phyloP scores from a whole-genome alignment of 2,888 invertebrate species.

The Ferrisia virgata region DNA sequence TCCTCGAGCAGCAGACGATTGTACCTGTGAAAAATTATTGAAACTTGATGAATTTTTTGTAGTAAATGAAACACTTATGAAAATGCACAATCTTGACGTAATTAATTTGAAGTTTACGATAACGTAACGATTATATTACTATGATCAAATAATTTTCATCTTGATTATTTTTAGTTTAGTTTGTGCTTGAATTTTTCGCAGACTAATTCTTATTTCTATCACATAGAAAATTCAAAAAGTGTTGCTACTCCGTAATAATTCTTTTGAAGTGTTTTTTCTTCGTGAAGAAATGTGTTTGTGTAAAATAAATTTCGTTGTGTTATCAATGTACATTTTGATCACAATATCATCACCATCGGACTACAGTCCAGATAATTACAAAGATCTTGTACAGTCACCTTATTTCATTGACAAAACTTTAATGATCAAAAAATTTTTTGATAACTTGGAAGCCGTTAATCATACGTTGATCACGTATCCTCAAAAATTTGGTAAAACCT shows the following conservation, averaged over 20 bases:
- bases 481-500: background rate
- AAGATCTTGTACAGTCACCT: background rate
- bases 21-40: no score
- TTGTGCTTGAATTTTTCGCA: background rate
- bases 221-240: background rate
- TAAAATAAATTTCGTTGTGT: background rate
- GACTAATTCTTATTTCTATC: background rate
- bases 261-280: background rate
- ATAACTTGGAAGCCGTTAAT: background rate
- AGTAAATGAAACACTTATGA: no score
- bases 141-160: background rate
- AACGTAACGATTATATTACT: background rate
- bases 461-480: background rate
- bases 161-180: background rate
- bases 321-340: background rate
- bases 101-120: background rate
- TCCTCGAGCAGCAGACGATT: no score
- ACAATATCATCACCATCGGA: background rate
- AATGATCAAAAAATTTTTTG: background rate
- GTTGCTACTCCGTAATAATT: background rate
- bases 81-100: no score
- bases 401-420: background rate
- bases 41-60: no score
- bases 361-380: background rate
- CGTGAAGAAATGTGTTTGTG: background rate